Evolutionary conservation across 2,113 vertebrate genomes (phyloP).

Genomic region (Riparia riparia): DNA sequence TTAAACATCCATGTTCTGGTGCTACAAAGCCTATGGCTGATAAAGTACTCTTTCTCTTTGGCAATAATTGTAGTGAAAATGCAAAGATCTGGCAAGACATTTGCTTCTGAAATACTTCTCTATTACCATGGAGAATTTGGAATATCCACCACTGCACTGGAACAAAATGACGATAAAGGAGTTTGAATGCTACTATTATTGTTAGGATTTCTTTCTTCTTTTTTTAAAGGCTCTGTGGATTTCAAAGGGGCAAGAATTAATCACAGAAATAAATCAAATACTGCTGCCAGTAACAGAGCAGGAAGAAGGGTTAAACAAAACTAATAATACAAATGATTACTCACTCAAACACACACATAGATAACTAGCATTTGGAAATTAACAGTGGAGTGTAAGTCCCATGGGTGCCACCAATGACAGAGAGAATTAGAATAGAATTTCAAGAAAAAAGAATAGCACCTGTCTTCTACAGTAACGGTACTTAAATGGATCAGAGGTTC

Average conservation of each 20-base stretch:
- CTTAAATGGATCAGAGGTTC: background rate
- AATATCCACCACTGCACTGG: constrained; percentile 65
- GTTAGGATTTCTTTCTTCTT: constrained; percentile 45
- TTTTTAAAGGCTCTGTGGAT: constrained; percentile 21
- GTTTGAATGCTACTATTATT: constrained; percentile 63
- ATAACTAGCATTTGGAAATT: background rate
- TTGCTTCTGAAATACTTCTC: constrained; percentile 61
- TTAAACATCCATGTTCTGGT: constrained; percentile 35
- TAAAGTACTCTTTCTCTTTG: constrained; percentile 49
- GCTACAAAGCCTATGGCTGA: constrained; percentile 58
- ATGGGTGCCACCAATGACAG: background rate
- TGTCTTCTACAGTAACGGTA: background rate
- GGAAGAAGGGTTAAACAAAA: constrained; percentile 10
- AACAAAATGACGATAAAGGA: constrained; percentile 69
- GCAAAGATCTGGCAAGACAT: constrained; percentile 62
- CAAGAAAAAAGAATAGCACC: background rate
- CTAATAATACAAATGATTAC: background rate
- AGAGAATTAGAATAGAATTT: background rate
- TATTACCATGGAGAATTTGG: constrained; percentile 67
- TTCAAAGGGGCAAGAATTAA: constrained; percentile 54
- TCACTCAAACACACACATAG: background rate
- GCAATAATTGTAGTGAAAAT: constrained; percentile 64
- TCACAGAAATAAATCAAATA: constrained; percentile 44
- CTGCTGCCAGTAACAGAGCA: background rate
- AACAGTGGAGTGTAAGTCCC: background rate